These are phyloP conservation scores for Sarcophaga peregrina DNA, from an alignment of 1,140 invertebrate species.

Conservation along the genomic window DNA sequence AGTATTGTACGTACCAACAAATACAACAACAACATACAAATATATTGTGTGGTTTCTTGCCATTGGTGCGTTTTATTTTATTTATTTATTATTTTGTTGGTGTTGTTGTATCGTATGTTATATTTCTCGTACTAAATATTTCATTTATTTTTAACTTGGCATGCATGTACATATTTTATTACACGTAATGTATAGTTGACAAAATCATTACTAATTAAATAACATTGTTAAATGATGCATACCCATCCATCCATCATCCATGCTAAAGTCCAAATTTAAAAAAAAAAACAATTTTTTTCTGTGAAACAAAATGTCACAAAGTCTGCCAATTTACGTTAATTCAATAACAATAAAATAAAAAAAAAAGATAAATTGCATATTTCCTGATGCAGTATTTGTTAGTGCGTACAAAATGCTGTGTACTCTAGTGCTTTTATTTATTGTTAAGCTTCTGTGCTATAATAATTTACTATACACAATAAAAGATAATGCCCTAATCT, in stretches of 20 bases:
- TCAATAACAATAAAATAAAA: not conserved
- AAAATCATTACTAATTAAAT: slow-evolving; percentile 30
- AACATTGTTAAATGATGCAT: not conserved
- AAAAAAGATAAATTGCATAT: not conserved
- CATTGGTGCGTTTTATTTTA: slow-evolving; percentile 56
- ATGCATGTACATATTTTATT: slow-evolving; percentile 4
- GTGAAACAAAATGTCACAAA: too few species aligned
- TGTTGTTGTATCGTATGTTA: slow-evolving; percentile 56
- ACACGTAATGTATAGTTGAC: not conserved
- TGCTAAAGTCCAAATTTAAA: slow-evolving; percentile 26
- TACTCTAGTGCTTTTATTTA: too few species aligned
- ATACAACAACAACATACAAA: not conserved
- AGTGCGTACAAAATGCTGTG: too few species aligned
- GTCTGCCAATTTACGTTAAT: too few species aligned
- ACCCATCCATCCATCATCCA: too few species aligned
- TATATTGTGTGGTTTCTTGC: slow-evolving; percentile 61
- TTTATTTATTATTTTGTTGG: slow-evolving; percentile 7
- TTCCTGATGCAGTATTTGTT: not conserved
- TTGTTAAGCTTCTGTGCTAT: too few species aligned
- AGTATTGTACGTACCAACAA: too few species aligned
- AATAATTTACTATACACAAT: not conserved
- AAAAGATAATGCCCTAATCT: not conserved
- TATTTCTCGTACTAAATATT: slow-evolving; percentile 51
- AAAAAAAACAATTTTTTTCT: not conserved
- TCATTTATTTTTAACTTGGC: slow-evolving; percentile 53